A percentile compares a stretch with the other conserved stretches of the same genome.
Evolutionary conservation across 2,888 invertebrate genomes (phyloP).

Genomic region (Drosophila sordidula): DNA sequence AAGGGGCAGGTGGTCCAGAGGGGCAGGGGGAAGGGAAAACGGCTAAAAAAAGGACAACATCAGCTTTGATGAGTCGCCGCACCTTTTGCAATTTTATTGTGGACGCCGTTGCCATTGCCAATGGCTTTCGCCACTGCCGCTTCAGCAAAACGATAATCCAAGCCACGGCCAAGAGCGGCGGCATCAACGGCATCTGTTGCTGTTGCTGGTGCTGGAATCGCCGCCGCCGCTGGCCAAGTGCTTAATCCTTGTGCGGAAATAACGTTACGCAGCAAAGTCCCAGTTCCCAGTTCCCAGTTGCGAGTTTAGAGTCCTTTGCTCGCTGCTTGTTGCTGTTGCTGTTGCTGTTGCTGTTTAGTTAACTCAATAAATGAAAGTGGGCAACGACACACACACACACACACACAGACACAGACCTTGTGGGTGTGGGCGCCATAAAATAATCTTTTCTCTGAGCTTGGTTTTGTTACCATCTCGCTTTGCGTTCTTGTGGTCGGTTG

Average conservation of each 20-base stretch:
- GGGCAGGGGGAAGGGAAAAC: neutral
- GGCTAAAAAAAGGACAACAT: slow-evolving; percentile 28
- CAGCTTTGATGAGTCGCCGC: slow-evolving; percentile 55
- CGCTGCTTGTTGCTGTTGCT: slow-evolving; percentile 40
- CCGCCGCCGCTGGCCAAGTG: slow-evolving; percentile 57
- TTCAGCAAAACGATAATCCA: slow-evolving; percentile 58
- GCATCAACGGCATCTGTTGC: neutral
- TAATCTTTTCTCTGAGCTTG: slow-evolving; percentile 55
- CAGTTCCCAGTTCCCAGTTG: slow-evolving; percentile 33
- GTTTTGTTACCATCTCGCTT: slow-evolving; percentile 38
- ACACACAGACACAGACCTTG: slow-evolving; percentile 4
- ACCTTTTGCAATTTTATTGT: slow-evolving; percentile 68
- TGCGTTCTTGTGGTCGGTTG: slow-evolving; percentile 39
- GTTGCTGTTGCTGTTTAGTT: slow-evolving; percentile 66
- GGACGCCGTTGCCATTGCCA: slow-evolving; percentile 34
- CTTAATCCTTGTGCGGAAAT: slow-evolving; percentile 71
- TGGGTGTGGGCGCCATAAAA: slow-evolving; percentile 42
- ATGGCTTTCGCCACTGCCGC: slow-evolving; percentile 44
- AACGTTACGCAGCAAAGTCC: slow-evolving; percentile 59
- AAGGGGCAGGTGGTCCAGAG: neutral
- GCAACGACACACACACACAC: slow-evolving; percentile 14
- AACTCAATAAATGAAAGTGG: slow-evolving; percentile 74
- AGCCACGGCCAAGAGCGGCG: slow-evolving; percentile 13
- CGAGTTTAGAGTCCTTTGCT: slow-evolving; percentile 27
- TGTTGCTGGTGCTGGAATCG: neutral